A percentile compares a stretch with the other conserved stretches of the same genome.
Conservation (phyloP, 2,113 vertebrate genomes). For the Lutjanus erythropterus region DNA sequence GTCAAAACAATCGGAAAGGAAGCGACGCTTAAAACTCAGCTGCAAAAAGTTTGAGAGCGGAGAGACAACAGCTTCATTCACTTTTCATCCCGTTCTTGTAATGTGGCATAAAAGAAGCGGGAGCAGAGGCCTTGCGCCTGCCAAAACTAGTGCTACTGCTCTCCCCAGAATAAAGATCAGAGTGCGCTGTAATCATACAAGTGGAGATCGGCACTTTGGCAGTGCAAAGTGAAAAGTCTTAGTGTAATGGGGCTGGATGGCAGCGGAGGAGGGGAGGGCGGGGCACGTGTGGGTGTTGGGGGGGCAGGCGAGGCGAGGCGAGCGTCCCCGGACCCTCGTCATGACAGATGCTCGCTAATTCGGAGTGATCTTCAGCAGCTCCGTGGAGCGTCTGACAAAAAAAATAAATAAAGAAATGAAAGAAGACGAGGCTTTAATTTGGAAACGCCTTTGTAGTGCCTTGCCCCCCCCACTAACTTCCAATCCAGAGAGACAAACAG, state of each 20-base stretch:
- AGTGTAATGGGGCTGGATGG: slow-evolving; percentile 42
- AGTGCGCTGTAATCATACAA: slow-evolving; percentile 49
- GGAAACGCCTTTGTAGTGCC: slow-evolving; percentile 71
- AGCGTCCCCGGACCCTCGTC: slow-evolving; percentile 70
- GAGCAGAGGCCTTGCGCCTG: slow-evolving; percentile 50
- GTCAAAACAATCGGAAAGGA: slow-evolving; percentile 14
- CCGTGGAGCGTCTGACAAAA: slow-evolving; percentile 44
- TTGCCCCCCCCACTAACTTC: background rate
- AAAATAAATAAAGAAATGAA: slow-evolving; percentile 63
- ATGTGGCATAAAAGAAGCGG: slow-evolving; percentile 40
- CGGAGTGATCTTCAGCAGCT: slow-evolving; percentile 63
- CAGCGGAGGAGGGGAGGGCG: background rate
- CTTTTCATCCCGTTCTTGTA: slow-evolving; percentile 51
- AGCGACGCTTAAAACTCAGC: slow-evolving; percentile 25
- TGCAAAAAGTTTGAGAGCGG: slow-evolving; percentile 48
- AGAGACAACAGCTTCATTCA: slow-evolving; percentile 51
- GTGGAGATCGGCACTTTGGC: slow-evolving; percentile 60
- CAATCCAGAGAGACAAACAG: slow-evolving; percentile 64
- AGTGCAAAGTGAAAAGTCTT: slow-evolving; percentile 54
- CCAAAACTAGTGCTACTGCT: slow-evolving; percentile 28
- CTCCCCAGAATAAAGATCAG: slow-evolving; percentile 64
- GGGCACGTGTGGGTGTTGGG: slow-evolving; percentile 14
- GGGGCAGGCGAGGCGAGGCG: slow-evolving; percentile 18
- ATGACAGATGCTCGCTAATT: slow-evolving; percentile 75
- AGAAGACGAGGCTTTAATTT: slow-evolving; percentile 68